Base-by-base conservation (phyloP, 1,140 invertebrate genomes). In the Temnothorax longispinosus region DNA sequence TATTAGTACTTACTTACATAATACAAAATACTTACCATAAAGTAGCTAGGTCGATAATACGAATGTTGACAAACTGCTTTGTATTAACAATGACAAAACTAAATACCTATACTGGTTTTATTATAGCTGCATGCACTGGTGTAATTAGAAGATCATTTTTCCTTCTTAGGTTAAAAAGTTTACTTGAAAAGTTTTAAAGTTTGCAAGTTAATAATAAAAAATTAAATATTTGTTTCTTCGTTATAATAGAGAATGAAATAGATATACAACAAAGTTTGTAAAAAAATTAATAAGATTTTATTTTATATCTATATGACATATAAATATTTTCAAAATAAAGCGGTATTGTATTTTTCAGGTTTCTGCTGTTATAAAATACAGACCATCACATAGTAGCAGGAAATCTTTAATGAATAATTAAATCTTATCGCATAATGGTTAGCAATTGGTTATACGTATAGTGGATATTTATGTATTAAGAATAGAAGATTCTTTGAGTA, bases 271-370 rank as follows among this genome's bases (percentile, higher is more conserved):
- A 56, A 15, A 41, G n/a, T 56, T 74, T 74, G 47, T 74, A 56
- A 74, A 54, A 74, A 56, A 74, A 56, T 74, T 7, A 38, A 56
- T 74, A 74, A n/a, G 8, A 78, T 50, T 78, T 58, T 76, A 86
- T 54, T 75, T 54, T 75, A 21, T 74, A 47, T 35, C 32, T 85
- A 56, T 54, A 87, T 21, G 62, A 62, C 6, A 27, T 27, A 27
- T 27, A 27, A 27, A 75, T 58, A 11, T 52, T 56, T 76, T 67
- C 7, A 56, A 82, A 62, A 84, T 38, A 58, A 41, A 58, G 13
- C 15, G 6, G 7, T 84, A 71, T 87, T 38, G 47, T 71, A 74
- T 60, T 62, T 54, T 62, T 5, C 15, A n/a, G n/a, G 3, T 69
- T 44, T 54, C 0, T 54, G 35, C 15, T 78, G 69, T 67, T 5